Percentiles rank a stretch among this genome's conserved stretches.
Conservation (phyloP, 2,888 invertebrate genomes). For the Yponomeuta plumbellus region DNA sequence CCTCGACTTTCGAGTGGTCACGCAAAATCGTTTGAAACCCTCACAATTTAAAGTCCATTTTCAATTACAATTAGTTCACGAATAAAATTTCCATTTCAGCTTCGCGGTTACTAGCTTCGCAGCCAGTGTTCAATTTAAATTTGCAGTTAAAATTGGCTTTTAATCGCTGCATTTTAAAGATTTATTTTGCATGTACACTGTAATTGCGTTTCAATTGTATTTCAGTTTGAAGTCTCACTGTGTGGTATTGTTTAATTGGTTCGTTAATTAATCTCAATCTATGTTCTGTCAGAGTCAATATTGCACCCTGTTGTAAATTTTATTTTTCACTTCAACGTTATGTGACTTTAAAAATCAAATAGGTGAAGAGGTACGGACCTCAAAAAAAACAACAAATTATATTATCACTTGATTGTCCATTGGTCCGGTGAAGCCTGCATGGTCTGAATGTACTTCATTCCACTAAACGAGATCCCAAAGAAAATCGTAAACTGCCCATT, state of each 20-base stretch:
- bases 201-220: neutral
- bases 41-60: neutral
- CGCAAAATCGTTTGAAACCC: neutral
- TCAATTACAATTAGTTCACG: neutral
- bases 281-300: no score
- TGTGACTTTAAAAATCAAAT: no score
- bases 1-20: neutral
- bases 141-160: neutral
- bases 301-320: neutral
- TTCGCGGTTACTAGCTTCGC: slow-evolving; percentile 4
- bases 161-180: slow-evolving; percentile 11
- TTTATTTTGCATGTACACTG: neutral
- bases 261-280: neutral
- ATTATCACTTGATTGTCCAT: no score
- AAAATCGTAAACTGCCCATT: no score
- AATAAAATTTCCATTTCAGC: neutral
- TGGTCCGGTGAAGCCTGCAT: no score
- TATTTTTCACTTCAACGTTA: neutral
- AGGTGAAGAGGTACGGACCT: no score
- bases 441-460: no score
- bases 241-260: neutral
- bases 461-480: no score
- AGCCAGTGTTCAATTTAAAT: slow-evolving; percentile 10
- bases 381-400: no score
- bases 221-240: neutral